phyloP scores from a whole-genome alignment of 2,888 invertebrate genomes.

The Eupeodes luniger region DNA sequence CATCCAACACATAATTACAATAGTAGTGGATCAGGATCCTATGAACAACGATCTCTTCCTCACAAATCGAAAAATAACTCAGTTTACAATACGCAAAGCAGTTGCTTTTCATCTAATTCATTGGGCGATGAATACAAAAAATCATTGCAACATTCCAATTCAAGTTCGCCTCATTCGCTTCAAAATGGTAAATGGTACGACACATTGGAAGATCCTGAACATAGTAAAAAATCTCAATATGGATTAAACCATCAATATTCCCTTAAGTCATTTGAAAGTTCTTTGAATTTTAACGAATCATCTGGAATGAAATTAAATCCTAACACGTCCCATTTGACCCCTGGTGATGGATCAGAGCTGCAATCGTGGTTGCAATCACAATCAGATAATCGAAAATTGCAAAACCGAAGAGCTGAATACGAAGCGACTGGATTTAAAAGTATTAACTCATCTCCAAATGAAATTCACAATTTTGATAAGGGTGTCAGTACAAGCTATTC shows the following conservation, averaged over 20 bases:
- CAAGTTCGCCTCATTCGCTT: slow-evolving; percentile 87
- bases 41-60: slow-evolving; percentile 90
- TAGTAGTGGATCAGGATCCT: slow-evolving; percentile 86
- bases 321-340: slow-evolving; percentile 46
- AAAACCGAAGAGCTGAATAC: slow-evolving; percentile 62
- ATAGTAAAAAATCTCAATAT: slow-evolving; percentile 78
- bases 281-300: slow-evolving; percentile 81
- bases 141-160: slow-evolving; percentile 85
- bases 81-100: slow-evolving; percentile 91
- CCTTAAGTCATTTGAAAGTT: slow-evolving; percentile 77
- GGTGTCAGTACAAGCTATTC: neutral
- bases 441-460: slow-evolving; percentile 32
- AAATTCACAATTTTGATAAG: slow-evolving; percentile 35
- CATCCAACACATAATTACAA: slow-evolving; percentile 85
- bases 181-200: slow-evolving; percentile 88
- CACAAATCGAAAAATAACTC: slow-evolving; percentile 93
- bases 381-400: slow-evolving; percentile 78
- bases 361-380: slow-evolving; percentile 46
- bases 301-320: slow-evolving; percentile 82
- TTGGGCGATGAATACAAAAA: slow-evolving; percentile 76
- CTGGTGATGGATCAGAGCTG: neutral
- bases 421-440: slow-evolving; percentile 36
- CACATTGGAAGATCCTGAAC: slow-evolving; percentile 83
- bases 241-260: slow-evolving; percentile 78
- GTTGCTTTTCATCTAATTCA: slow-evolving; percentile 84